Conservation (phyloP, 2,888 invertebrate species). For the Esperia sulphurella region DNA sequence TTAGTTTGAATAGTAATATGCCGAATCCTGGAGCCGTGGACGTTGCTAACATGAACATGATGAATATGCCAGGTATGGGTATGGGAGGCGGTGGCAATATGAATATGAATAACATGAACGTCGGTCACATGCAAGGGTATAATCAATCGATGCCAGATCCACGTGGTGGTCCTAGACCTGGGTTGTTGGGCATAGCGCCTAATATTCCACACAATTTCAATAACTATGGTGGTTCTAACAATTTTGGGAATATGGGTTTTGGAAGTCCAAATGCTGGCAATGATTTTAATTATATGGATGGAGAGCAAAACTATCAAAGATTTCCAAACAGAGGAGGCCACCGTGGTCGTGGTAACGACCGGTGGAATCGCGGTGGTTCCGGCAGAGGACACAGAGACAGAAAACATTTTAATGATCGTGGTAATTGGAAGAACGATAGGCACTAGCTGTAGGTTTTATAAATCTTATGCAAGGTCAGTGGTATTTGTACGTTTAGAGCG, state of each 20-base stretch:
- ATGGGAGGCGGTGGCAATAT: constrained; percentile 68
- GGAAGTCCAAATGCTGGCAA: constrained; percentile 62
- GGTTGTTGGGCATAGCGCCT: constrained; percentile 79
- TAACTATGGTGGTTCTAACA: constrained; percentile 58
- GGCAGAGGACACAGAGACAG: constrained; percentile 70
- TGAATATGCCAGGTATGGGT: constrained; percentile 63
- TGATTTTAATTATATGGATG: constrained; percentile 66
- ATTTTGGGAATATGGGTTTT: constrained; percentile 65
- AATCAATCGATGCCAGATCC: constrained; percentile 69
- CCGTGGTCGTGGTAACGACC: constrained; percentile 65
- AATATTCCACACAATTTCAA: constrained; percentile 74
- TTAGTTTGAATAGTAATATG: constrained; percentile 53
- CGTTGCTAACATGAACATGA: constrained; percentile 57
- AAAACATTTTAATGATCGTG: constrained; percentile 71
- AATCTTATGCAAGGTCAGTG: too few species aligned
- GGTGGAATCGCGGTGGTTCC: constrained; percentile 64
- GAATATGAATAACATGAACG: constrained; percentile 63
- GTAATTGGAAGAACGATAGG: constrained; percentile 76
- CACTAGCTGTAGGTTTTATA: constrained; percentile 45
- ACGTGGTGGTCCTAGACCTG: constrained; percentile 72
- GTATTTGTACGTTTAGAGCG: not conserved
- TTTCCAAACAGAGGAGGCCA: constrained; percentile 66
- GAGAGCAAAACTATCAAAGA: constrained; percentile 62
- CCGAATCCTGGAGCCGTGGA: constrained; percentile 48
- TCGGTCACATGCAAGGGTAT: constrained; percentile 59